Conservation (phyloP, 2,797 vertebrate species). For the Glossophaga mutica region DNA sequence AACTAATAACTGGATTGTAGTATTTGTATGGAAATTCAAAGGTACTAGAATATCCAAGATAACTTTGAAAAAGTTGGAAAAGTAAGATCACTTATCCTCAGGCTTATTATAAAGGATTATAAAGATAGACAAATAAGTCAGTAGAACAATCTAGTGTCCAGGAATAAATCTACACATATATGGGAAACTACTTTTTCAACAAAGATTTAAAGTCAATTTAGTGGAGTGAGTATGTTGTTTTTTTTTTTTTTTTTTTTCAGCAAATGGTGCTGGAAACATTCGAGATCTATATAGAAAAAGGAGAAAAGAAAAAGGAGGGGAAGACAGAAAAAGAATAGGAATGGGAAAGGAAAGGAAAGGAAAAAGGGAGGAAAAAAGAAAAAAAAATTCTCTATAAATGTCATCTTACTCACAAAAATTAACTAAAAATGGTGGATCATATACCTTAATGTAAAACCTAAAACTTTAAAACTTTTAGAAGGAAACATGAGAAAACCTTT, state of each 20-base stretch:
- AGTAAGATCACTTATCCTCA: not conserved
- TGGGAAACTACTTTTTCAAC: not conserved
- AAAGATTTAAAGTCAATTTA: not conserved
- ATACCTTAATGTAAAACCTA: not conserved
- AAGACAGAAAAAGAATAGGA: too few species aligned
- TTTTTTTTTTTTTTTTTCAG: too few species aligned
- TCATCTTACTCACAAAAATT: not conserved
- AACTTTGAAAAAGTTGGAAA: not conserved
- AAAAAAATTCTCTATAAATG: not conserved
- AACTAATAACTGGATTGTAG: not conserved
- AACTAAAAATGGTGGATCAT: not conserved
- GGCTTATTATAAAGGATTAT: not conserved
- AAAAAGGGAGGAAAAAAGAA: not conserved
- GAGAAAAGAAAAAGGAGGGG: not conserved
- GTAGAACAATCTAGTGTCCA: not conserved
- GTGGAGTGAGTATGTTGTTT: not conserved
- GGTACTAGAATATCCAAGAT: not conserved
- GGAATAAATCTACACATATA: not conserved
- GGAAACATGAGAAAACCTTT: not conserved
- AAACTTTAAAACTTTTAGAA: not conserved
- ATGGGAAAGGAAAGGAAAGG: too few species aligned
- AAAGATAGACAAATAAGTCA: not conserved
- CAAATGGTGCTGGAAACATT: not conserved
- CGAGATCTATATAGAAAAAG: not conserved
- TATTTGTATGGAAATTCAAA: not conserved